phyloP scores from a whole-genome alignment of 2,888 invertebrate species.

The Aleiodes alternator region DNA sequence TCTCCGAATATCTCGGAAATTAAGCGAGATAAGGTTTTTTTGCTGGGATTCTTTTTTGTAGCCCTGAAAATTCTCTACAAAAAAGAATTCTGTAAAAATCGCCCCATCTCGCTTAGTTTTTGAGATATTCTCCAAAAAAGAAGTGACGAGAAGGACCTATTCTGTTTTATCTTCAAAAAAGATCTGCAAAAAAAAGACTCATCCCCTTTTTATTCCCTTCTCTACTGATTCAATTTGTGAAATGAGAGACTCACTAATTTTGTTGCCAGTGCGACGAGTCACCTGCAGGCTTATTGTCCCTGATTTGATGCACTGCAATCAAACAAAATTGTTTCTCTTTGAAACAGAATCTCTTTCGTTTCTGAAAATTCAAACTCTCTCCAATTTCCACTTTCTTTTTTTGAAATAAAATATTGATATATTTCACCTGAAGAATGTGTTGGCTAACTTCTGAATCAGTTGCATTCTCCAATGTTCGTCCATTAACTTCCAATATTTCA shows the following conservation, averaged over 20 bases:
- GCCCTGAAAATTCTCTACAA: no score
- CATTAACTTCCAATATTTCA: slow-evolving; percentile 98
- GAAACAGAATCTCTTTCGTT: background rate
- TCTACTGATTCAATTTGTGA: background rate
- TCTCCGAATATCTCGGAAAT: no score
- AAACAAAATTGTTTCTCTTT: slow-evolving; percentile 34
- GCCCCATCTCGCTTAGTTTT: no score
- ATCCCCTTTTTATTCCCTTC: no score
- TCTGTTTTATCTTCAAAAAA: background rate
- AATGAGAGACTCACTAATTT: slow-evolving; percentile 84
- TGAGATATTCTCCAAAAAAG: no score
- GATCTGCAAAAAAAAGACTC: background rate
- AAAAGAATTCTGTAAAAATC: no score
- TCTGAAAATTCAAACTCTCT: background rate
- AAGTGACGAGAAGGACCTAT: no score
- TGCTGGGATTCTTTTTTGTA: no score
- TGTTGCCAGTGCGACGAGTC: slow-evolving; percentile 90
- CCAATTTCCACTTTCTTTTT: background rate
- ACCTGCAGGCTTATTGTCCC: slow-evolving; percentile 96
- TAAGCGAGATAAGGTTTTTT: no score
- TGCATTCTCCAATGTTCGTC: slow-evolving; percentile 92
- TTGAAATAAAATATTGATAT: background rate
- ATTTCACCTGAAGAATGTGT: slow-evolving; percentile 93
- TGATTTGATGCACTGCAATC: slow-evolving; percentile 93
- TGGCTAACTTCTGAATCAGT: slow-evolving; percentile 94